Evolutionary conservation across 2,113 vertebrate species (phyloP).

Genomic region (Acanthochromis polyacanthus): DNA sequence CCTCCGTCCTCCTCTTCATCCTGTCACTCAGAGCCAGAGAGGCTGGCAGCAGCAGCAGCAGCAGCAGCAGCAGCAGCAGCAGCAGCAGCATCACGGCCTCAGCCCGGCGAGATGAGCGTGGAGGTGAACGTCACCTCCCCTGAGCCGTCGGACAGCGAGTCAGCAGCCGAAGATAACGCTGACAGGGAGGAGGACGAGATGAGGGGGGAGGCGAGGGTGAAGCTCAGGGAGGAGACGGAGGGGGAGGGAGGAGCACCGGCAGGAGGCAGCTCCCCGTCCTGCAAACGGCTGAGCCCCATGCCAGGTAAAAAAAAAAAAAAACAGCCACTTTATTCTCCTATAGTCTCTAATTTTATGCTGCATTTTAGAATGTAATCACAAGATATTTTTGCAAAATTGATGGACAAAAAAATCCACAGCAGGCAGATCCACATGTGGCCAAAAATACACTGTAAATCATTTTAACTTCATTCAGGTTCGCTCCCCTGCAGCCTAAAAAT

Average conservation of each 20-base stretch:
- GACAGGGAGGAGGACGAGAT: slow-evolving; percentile 90
- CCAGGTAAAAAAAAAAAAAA: slow-evolving; percentile 85
- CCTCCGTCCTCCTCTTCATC: slow-evolving; percentile 76
- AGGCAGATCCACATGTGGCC: not conserved
- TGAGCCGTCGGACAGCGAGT: slow-evolving; percentile 94
- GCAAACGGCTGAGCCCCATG: slow-evolving; percentile 92
- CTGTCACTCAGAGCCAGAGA: slow-evolving; percentile 83
- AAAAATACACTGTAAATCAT: not conserved
- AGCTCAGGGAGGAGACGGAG: slow-evolving; percentile 83
- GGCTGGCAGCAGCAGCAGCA: slow-evolving; percentile 55
- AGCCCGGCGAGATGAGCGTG: slow-evolving; percentile 84
- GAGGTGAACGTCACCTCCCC: slow-evolving; percentile 95
- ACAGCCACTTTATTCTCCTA: not conserved
- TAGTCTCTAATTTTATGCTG: not conserved
- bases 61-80: slow-evolving; percentile 51
- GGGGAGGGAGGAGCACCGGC: slow-evolving; percentile 82
- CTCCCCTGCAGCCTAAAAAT: too few species aligned
- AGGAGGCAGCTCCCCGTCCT: slow-evolving; percentile 85
- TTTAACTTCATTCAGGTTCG: too few species aligned
- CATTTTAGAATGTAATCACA: not conserved
- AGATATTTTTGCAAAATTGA: not conserved
- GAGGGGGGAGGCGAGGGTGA: slow-evolving; percentile 60
- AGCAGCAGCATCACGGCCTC: slow-evolving; percentile 66
- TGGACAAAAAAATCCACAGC: not conserved
- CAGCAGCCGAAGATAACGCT: slow-evolving; percentile 90